Conservation (phyloP, 1,140 invertebrate species). For the Drosophila asahinai region DNA sequence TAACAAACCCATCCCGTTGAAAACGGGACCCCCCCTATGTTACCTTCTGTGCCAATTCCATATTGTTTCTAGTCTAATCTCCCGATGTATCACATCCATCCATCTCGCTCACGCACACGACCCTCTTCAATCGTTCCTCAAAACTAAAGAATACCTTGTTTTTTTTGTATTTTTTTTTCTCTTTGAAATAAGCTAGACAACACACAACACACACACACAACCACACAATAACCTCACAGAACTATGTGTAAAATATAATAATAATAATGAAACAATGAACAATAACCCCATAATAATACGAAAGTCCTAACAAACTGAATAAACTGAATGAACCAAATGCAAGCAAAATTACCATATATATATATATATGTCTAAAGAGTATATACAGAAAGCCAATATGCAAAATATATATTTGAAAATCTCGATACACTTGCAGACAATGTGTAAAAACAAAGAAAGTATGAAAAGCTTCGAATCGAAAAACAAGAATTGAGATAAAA, state of each 20-base stretch:
- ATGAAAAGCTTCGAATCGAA: conserved; percentile 41
- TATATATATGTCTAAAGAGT: conserved; percentile 24
- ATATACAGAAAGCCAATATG: conserved; percentile 26
- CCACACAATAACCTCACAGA: conserved; percentile 22
- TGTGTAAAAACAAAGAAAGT: conserved; percentile 81
- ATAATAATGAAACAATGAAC: conserved; percentile 37
- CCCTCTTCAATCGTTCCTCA: background rate
- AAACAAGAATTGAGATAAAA: conserved; percentile 9
- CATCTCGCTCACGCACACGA: background rate
- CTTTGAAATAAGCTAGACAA: conserved; percentile 16
- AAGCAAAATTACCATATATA: conserved; percentile 29
- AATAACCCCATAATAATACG: conserved; percentile 45
- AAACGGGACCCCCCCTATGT: background rate
- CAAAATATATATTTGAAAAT: conserved; percentile 51
- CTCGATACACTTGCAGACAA: conserved; percentile 85
- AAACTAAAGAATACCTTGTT: background rate
- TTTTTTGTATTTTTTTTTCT: background rate
- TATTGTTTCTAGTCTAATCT: conserved; percentile 34
- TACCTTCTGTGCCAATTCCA: conserved; percentile 42
- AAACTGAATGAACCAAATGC: conserved; percentile 36
- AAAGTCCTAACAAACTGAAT: conserved; percentile 12
- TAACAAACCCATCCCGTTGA: no score
- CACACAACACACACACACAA: conserved; percentile 2
- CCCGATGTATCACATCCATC: conserved; percentile 1
- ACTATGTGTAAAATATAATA: conserved; percentile 50